A percentile compares a stretch with the other conserved stretches of the same genome.
Evolutionary conservation across 2,113 vertebrate species (phyloP).

Genomic region (Eurypyga helias): DNA sequence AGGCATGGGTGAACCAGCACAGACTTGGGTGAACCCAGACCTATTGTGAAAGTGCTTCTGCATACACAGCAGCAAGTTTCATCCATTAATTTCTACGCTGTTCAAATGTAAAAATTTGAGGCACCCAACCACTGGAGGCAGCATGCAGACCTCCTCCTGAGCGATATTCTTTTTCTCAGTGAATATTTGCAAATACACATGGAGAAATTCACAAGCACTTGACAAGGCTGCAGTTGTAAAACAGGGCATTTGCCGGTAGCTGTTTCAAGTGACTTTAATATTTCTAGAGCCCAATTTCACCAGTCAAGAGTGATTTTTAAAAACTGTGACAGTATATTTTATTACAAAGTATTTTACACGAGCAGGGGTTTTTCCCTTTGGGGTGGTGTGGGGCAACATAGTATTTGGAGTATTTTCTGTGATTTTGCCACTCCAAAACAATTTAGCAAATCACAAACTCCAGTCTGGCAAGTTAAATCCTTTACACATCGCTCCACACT

Average conservation of each 20-base stretch:
- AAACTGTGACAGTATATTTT: not conserved
- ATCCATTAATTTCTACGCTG: not conserved
- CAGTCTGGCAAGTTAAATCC: not conserved
- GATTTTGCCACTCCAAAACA: not conserved
- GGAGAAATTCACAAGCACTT: not conserved
- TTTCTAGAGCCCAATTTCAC: not conserved
- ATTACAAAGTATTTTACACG: not conserved
- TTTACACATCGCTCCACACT: not conserved
- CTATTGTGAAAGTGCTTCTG: not conserved
- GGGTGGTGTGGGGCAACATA: not conserved
- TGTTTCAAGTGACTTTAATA: not conserved
- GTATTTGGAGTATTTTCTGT: not conserved
- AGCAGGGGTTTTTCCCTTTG: not conserved
- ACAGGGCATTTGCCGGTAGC: not conserved
- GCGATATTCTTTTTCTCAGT: not conserved
- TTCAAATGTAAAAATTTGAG: not conserved
- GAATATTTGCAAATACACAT: not conserved
- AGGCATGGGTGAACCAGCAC: not conserved
- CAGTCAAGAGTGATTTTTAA: not conserved
- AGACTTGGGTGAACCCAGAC: not conserved
- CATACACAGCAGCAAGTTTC: not conserved
- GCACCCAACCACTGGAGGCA: not conserved
- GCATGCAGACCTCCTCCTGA: not conserved
- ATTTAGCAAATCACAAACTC: not conserved
- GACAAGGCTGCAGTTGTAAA: not conserved